Evolutionary conservation across 1,140 invertebrate species (phyloP).

Genomic region (Asbolus verrucosus): DNA sequence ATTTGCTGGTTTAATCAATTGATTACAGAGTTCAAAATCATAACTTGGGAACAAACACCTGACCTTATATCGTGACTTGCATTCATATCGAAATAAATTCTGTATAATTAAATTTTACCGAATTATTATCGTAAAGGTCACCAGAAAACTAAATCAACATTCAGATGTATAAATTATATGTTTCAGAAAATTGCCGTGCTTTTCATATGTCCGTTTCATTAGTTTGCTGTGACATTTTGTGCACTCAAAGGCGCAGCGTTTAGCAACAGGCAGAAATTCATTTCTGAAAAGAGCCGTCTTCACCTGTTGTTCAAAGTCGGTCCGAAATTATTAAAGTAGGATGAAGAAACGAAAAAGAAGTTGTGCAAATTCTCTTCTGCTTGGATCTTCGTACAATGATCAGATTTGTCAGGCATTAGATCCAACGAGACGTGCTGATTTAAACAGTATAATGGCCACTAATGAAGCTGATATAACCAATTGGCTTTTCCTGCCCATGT

Average conservation of each 20-base stretch:
- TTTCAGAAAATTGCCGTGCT: conserved; percentile 1
- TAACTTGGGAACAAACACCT: conserved; percentile 38
- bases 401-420: conserved; percentile 30
- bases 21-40: conserved; percentile 37
- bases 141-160: conserved; percentile 39
- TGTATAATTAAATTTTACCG: conserved; percentile 38
- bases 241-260: too few relatives aligned
- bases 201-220: too few relatives aligned
- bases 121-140: conserved; percentile 35
- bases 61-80: conserved; percentile 38
- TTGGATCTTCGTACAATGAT: neutral
- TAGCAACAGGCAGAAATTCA: too few relatives aligned
- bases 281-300: too few relatives aligned
- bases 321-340: too few relatives aligned
- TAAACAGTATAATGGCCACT: conserved; percentile 53
- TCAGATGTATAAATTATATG: conserved; percentile 37
- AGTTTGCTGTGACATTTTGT: too few relatives aligned
- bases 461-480: conserved; percentile 55
- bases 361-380: conserved; percentile 27
- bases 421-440: conserved; percentile 43
- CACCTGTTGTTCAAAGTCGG: too few relatives aligned
- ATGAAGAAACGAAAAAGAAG: conserved; percentile 15
- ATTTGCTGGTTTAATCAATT: conserved; percentile 37
- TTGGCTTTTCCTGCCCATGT: conserved; percentile 53
- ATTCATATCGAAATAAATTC: conserved; percentile 35